Percentiles rank a stretch among this genome's conserved stretches.
Evolutionary conservation across 1,140 invertebrate species (phyloP).

Genomic region (Drosophila ananassae): DNA sequence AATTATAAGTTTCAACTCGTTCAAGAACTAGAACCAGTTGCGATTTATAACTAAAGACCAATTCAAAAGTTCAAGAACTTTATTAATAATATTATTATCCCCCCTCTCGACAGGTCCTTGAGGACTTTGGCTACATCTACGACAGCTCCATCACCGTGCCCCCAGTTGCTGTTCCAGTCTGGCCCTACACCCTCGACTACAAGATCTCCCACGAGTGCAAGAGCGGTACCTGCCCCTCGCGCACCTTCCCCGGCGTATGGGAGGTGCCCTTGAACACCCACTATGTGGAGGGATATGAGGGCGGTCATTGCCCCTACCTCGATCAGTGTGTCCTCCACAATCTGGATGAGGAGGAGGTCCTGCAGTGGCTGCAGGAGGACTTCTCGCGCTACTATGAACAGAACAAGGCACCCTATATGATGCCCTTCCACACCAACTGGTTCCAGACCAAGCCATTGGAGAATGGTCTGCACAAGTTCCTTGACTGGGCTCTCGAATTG

Average conservation of each 20-base stretch:
- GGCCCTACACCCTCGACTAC: constrained; percentile 97
- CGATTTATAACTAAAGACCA: no score
- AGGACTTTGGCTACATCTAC: constrained; percentile 96
- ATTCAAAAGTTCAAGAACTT: no score
- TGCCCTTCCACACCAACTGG: constrained; percentile 97
- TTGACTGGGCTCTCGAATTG: constrained; percentile 91
- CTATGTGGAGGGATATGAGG: constrained; percentile 94
- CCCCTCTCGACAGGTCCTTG: constrained; percentile 87
- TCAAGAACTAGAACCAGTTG: no score
- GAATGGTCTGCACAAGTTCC: constrained; percentile 92
- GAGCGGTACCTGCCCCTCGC: constrained; percentile 94
- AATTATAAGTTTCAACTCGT: no score
- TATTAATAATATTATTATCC: no score
- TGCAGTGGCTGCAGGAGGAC: constrained; percentile 96
- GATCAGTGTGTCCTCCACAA: constrained; percentile 97
- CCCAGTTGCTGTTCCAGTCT: constrained; percentile 92
- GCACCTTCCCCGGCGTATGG: constrained; percentile 96
- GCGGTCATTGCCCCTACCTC: constrained; percentile 95
- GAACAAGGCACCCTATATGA: constrained; percentile 96
- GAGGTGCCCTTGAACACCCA: constrained; percentile 97
- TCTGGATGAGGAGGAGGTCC: constrained; percentile 93
- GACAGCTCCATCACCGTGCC: constrained; percentile 95
- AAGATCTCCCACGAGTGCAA: constrained; percentile 96
- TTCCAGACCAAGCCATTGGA: constrained; percentile 95
- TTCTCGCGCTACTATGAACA: constrained; percentile 94